phyloP scores from a whole-genome alignment of 2,797 vertebrate genomes.

The Sciaenops ocellatus region DNA sequence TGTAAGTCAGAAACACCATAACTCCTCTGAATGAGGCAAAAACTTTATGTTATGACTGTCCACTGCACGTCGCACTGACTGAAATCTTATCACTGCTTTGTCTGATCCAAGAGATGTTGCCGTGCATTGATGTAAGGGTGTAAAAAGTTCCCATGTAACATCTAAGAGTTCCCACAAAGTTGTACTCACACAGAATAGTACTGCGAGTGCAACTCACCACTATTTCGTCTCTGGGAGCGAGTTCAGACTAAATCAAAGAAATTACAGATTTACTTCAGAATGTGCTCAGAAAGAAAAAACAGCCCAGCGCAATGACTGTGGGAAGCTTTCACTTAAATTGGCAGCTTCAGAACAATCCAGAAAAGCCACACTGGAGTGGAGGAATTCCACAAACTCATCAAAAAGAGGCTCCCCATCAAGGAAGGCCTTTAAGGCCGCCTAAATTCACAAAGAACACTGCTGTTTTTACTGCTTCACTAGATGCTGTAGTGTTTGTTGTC shows the following conservation, averaged over 20 bases:
- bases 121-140: not conserved
- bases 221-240: conserved; percentile 30
- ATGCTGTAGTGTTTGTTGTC: conserved; percentile 33
- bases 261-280: conserved; percentile 27
- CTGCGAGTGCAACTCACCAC: not conserved
- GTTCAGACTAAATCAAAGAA: conserved; percentile 29
- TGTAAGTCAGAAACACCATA: not conserved
- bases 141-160: not conserved
- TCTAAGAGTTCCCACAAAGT: conserved; percentile 3
- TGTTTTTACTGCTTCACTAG: conserved; percentile 26
- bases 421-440: not conserved
- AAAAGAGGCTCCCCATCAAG: not conserved
- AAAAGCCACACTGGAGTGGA: conserved; percentile 6
- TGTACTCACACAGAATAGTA: not conserved
- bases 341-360: conserved; percentile 26
- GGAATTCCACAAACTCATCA: conserved; percentile 17
- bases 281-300: conserved; percentile 26
- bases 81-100: not conserved
- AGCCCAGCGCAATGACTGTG: not conserved
- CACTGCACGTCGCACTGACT: not conserved
- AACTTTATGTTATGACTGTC: not conserved
- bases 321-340: conserved; percentile 38
- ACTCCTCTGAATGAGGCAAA: not conserved
- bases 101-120: not conserved
- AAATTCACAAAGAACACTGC: conserved; percentile 12